Conservation (phyloP, 2,797 vertebrate genomes). For the Scarus forsteni region DNA sequence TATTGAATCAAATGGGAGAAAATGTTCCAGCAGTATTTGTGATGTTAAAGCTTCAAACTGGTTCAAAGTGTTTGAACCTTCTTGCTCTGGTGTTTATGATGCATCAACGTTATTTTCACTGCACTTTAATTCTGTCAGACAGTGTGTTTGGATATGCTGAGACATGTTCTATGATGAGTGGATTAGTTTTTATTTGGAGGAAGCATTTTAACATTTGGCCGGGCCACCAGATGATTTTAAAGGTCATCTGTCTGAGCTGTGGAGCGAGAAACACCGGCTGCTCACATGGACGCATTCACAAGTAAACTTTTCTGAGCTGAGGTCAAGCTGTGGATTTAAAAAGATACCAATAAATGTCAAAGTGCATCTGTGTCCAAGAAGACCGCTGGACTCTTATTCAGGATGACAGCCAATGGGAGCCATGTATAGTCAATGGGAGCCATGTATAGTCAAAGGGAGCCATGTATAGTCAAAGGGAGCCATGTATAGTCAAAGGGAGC, state of each 20-base stretch:
- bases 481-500: too few species aligned
- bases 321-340: slow-evolving; percentile 4
- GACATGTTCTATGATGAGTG: neutral
- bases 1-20: too few species aligned
- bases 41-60: too few species aligned
- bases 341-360: slow-evolving; percentile 37
- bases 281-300: slow-evolving; percentile 22
- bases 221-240: slow-evolving; percentile 23
- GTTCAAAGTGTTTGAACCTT: too few species aligned
- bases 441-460: too few species aligned
- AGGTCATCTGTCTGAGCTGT: slow-evolving; percentile 37
- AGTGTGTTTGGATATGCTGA: neutral
- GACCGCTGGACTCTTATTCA: neutral
- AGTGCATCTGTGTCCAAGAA: neutral
- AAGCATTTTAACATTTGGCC: slow-evolving; percentile 14
- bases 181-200: neutral
- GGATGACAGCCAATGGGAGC: neutral
- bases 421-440: neutral
- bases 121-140: neutral
- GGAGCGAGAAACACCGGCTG: slow-evolving; percentile 12
- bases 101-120: neutral
- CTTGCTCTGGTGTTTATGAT: neutral
- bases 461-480: too few species aligned
- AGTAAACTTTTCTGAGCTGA: slow-evolving; percentile 8
- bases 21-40: too few species aligned